phyloP scores from a whole-genome alignment of 2,113 vertebrate species.

The Carlito syrichta region DNA sequence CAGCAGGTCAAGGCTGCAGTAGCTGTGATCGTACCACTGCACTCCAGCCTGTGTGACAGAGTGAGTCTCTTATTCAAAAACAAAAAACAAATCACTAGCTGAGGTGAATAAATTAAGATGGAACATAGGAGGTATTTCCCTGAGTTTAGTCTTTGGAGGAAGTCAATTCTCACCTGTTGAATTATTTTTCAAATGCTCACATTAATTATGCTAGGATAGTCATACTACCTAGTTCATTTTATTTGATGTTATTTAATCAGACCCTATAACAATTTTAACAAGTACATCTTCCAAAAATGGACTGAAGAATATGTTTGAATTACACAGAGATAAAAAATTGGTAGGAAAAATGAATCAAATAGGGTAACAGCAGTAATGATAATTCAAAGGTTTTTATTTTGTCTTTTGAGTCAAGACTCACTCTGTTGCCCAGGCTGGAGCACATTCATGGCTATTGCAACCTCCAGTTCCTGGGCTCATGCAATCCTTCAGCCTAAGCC shows the following conservation, averaged over 20 bases:
- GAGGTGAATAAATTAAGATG: not conserved
- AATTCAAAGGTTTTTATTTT: not conserved
- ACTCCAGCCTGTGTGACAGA: too few species aligned
- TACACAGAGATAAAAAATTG: not conserved
- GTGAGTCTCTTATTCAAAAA: too few species aligned
- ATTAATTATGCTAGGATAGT: not conserved
- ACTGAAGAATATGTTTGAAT: not conserved
- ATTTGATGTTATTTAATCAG: slow-evolving; percentile 6
- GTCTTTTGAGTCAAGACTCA: too few species aligned
- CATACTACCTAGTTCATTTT: not conserved
- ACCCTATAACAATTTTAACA: not conserved
- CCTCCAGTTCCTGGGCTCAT: too few species aligned
- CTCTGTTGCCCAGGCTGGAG: too few species aligned
- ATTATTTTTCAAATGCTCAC: not conserved
- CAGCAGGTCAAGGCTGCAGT: too few species aligned
- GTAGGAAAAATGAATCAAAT: not conserved
- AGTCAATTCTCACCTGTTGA: not conserved
- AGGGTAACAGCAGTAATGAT: not conserved
- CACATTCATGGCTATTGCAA: too few species aligned
- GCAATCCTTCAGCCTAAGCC: too few species aligned
- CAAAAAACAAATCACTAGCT: too few species aligned
- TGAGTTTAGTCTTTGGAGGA: not conserved
- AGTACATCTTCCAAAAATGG: not conserved
- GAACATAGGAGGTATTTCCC: not conserved
- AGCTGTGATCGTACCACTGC: too few species aligned